Evolutionary conservation across 2,797 vertebrate genomes (phyloP), one percentile per base, ranked within the genome.

Genomic region (Gymnocypris eckloni): DNA sequence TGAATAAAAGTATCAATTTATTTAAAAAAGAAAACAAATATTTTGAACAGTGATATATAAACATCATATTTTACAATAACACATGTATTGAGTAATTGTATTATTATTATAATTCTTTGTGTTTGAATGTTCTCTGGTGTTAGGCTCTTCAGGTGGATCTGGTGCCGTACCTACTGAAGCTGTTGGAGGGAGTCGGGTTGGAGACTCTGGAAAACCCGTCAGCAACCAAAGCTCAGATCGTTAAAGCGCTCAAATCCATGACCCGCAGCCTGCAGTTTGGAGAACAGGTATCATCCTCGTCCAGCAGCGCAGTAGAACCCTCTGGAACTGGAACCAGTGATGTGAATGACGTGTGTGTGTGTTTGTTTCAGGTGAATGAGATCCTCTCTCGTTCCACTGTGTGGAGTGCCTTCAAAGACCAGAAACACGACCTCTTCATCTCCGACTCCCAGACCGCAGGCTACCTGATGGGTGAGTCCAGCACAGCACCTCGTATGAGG

Each of bases 361-460:
- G 84, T 82, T 70, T 82, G 39, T 86, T 92, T 3, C 88, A 99
- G 98, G 97, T 99, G 88, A 99, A 99, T 92, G 98, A 99, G 96
- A 99, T 99, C 91, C 95, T 99, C 86, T 96, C 97, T 70, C 97
- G 92, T 93, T 99, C 98, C 91, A 97, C 97, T 83, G 95, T 99
- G 90, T 99, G 98, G 98, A 99, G 97, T 96, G 98, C 98, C 96
- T 99, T 99, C 95, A 99, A 99, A 97, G 98, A 99, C 97, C 98
- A 99, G 96, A 99, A 99, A 95, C 98, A 99, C 16, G 98, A 99
- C 93, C 96, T 99, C 90, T 99, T 99, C 96, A 99, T 99, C 96
- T 99, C 98, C 92, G 98, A 99, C 90, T 97, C 98, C 4, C 97
- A 98, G 93, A 97, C 97, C 71, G 97, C 97, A 89, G 98, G 98